Conservation (phyloP, 2,113 vertebrate genomes). For the Crotophaga sulcirostris region DNA sequence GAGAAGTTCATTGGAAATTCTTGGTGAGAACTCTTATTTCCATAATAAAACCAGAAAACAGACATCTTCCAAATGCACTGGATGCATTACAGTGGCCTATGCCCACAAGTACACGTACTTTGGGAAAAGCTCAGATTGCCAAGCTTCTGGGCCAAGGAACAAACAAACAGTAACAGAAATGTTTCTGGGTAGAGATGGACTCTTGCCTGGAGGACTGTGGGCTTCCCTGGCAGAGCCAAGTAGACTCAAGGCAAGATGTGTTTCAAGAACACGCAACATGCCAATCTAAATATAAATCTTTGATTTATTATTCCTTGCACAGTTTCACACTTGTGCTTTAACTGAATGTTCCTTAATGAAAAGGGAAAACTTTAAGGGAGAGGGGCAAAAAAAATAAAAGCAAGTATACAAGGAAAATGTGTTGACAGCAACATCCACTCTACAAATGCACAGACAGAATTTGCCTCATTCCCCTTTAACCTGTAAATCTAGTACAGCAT, state of each 20-base stretch:
- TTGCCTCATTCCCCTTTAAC: neutral
- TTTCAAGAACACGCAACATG: neutral
- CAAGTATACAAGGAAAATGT: neutral
- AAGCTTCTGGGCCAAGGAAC: neutral
- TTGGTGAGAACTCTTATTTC: slow-evolving; percentile 6
- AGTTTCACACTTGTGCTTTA: neutral
- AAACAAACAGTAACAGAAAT: neutral
- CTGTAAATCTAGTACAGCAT: neutral
- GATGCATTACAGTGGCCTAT: neutral
- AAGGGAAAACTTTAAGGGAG: neutral
- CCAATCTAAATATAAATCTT: slow-evolving; percentile 8
- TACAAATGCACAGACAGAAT: neutral
- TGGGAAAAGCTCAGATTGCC: slow-evolving; percentile 23
- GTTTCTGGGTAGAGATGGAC: neutral
- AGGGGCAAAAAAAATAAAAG: neutral
- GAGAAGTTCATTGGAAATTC: neutral
- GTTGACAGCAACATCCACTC: neutral
- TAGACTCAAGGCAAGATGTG: neutral
- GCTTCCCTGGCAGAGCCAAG: neutral
- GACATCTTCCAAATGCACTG: neutral
- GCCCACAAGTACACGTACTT: neutral
- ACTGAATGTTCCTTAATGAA: neutral
- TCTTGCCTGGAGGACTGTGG: neutral
- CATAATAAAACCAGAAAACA: slow-evolving; percentile 1
- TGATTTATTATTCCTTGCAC: neutral